Percentiles rank a stretch among this genome's conserved stretches.
Conservation (phyloP, 2,797 vertebrate species). For the Halcyon leucocephala region DNA sequence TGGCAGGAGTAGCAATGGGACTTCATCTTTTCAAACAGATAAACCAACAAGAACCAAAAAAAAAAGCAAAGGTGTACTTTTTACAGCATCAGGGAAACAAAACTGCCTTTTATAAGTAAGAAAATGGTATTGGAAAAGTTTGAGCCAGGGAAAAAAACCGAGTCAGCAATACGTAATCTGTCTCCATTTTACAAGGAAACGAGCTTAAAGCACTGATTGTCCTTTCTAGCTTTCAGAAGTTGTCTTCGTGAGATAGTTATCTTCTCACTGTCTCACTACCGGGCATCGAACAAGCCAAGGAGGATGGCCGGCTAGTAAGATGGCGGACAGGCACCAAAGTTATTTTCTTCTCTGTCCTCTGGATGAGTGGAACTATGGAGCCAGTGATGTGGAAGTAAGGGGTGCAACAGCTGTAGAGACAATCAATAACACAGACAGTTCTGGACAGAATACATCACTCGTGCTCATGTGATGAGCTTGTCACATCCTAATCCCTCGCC, state of each 20-base stretch:
- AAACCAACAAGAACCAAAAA: conserved; percentile 17
- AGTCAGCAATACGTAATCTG: conserved; percentile 83
- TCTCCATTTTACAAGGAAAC: conserved; percentile 75
- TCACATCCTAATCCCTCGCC: conserved; percentile 93
- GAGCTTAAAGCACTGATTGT: conserved; percentile 92
- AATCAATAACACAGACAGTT: conserved; percentile 88
- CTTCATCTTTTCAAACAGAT: conserved; percentile 59
- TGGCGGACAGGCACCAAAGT: conserved; percentile 83
- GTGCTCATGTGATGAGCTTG: conserved; percentile 96
- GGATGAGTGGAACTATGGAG: conserved; percentile 84
- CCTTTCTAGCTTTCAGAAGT: conserved; percentile 82
- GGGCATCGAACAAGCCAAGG: conserved; percentile 85
- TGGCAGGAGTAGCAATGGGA: conserved; percentile 66
- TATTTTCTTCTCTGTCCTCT: conserved; percentile 82
- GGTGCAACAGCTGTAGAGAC: conserved; percentile 85
- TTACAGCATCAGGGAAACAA: conserved; percentile 94
- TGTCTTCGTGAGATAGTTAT: conserved; percentile 64
- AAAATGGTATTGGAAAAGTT: conserved; percentile 80
- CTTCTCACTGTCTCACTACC: conserved; percentile 64
- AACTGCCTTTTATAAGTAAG: conserved; percentile 89
- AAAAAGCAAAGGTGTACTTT: conserved; percentile 69
- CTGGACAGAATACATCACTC: conserved; percentile 96
- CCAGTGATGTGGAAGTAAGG: conserved; percentile 85
- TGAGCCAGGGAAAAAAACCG: conserved; percentile 84
- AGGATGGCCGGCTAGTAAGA: conserved; percentile 77